Evolutionary conservation across 2,797 vertebrate species (phyloP), one percentile per base, ranked within the genome.

Genomic region (Tinamus major): DNA sequence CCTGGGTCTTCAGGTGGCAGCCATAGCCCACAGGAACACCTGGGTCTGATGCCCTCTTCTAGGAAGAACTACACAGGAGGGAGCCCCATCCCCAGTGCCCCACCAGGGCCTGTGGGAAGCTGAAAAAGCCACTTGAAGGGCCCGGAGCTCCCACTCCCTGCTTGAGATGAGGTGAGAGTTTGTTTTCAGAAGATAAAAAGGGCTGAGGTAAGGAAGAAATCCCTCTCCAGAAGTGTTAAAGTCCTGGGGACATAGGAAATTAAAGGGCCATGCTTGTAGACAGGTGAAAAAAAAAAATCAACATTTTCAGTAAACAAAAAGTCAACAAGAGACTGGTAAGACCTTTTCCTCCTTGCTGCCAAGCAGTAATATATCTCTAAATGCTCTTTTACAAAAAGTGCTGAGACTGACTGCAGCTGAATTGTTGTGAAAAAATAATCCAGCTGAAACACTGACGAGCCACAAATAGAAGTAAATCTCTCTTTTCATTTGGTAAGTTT

Each of bases 81-180:
- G 31, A 82, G 42, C 13, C 31, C 0, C 0, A 42, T 6, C 1
- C 2, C 21, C 39, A 42, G 0, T 39, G 39, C 27, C 17, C 53
- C 41, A 3, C 9, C 7, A 42, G 42, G 29, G 74, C 23, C 39
- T 0, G 0, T 23, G 24, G 35, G 35, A 90, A 20, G 16, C 42
- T 55, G 44, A 49, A 87, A 63, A n/a, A 80, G 13, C 23, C 41
- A 41, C 21, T 27, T 53, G 37, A 24, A 20, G 8, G 24, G 9
- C 37, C 33, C 7, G 11, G 10, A 63, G 5, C 5, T 94, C 33
- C 35, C 27, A 7, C 63, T 56, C 76, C 37, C 37, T 46, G 16
- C 23, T 44, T 71, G 29, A 61, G 67, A 70, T 39, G 55, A 74
- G 70, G 10, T n/a, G 8, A 71, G 31, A 82, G 13, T 37, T 88